Conservation (phyloP, 2,113 vertebrate species). For the Macquaria ambigua region DNA sequence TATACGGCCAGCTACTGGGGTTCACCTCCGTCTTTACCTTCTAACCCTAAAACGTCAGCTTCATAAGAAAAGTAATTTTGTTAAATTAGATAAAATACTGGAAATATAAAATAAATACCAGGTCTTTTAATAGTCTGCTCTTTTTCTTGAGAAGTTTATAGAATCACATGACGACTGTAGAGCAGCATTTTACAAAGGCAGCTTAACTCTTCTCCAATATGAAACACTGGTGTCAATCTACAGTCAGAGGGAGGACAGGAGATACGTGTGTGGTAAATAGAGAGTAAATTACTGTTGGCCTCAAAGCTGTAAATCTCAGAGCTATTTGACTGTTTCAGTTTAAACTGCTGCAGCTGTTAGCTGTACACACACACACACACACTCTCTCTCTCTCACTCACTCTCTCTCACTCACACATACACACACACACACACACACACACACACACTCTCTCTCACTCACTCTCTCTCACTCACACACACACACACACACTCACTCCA, state of each 20-base stretch:
- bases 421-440: not conserved
- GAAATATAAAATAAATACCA: no score
- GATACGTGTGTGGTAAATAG: not conserved
- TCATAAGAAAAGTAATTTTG: no score
- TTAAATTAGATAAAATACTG: no score
- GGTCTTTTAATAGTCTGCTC: no score
- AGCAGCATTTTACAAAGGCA: no score
- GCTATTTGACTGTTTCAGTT: slow-evolving; percentile 12
- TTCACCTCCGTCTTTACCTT: not conserved
- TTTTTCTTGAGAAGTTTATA: not conserved
- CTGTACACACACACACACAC: not conserved
- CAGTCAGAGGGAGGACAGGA: not conserved
- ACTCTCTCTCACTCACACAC: no score
- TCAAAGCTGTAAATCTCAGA: slow-evolving; percentile 36
- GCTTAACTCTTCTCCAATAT: not conserved
- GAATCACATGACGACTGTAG: not conserved
- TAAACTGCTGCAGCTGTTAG: slow-evolving; percentile 27
- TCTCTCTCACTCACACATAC: slow-evolving; percentile 18
- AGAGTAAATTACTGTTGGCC: not conserved
- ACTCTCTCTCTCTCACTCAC: no score
- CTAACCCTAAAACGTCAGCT: not conserved
- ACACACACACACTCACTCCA: not conserved
- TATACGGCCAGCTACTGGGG: not conserved
- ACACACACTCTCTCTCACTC: no score
- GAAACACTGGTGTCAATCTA: not conserved